Evolutionary conservation across 2,113 vertebrate species (phyloP).

Genomic region (Nyctibius bracteatus): DNA sequence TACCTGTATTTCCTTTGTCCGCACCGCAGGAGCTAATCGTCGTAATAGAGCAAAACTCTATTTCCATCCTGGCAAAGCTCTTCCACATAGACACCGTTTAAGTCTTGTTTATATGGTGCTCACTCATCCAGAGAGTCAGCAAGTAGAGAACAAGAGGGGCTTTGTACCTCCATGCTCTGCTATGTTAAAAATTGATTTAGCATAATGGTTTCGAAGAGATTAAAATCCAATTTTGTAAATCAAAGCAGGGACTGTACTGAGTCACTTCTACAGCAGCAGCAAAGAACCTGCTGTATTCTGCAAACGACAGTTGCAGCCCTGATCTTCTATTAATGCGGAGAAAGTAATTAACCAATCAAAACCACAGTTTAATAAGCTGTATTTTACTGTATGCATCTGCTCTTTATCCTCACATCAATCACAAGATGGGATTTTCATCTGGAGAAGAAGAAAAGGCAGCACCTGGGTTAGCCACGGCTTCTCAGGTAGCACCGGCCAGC

Average conservation of each 20-base stretch:
- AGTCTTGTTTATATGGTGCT: slow-evolving; percentile 40
- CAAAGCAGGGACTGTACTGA: slow-evolving; percentile 59
- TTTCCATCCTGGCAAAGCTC: background rate
- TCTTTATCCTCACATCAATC: background rate
- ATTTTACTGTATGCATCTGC: background rate
- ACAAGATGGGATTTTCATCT: background rate
- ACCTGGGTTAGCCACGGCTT: background rate
- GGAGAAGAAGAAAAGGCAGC: background rate
- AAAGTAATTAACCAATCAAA: slow-evolving; percentile 47
- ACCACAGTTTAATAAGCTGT: background rate
- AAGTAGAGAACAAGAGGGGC: slow-evolving; percentile 46
- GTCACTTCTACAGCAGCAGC: slow-evolving; percentile 13
- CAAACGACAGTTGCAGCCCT: background rate
- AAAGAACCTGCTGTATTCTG: slow-evolving; percentile 28
- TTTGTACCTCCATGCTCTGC: slow-evolving; percentile 59
- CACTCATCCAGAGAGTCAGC: slow-evolving; percentile 36
- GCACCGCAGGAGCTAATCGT: background rate
- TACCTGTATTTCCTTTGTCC: background rate
- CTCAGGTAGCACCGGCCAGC: background rate
- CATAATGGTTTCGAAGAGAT: slow-evolving; percentile 68
- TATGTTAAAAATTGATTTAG: slow-evolving; percentile 67
- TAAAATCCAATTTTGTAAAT: slow-evolving; percentile 66
- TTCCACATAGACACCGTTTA: background rate
- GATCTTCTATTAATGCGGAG: background rate
- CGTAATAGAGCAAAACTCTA: background rate